Percentiles rank a stretch among this genome's conserved stretches.
Evolutionary conservation across 1,140 invertebrate species (phyloP).

Genomic region (Calephelis virginiensis): DNA sequence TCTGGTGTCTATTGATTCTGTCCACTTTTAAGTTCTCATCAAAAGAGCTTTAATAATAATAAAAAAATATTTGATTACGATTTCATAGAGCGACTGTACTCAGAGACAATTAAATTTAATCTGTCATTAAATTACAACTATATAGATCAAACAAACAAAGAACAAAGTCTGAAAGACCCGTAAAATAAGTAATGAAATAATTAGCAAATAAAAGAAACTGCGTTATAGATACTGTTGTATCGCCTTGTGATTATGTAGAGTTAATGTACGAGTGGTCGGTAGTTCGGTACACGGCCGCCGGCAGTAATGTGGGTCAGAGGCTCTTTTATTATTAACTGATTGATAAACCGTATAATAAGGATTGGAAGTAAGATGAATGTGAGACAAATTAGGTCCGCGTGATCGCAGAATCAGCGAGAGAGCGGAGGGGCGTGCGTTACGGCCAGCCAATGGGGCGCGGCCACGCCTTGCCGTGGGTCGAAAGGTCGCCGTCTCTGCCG

Average conservation of each 20-base stretch:
- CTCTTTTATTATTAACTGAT: constrained; percentile 18
- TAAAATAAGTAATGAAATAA: too few species aligned
- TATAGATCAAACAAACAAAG: too few species aligned
- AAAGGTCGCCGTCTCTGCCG: constrained; percentile 58
- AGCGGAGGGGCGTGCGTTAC: constrained; percentile 39
- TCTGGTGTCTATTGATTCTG: too few species aligned
- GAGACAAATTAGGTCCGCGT: constrained; percentile 35
- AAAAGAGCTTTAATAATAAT: too few species aligned
- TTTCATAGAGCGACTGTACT: too few species aligned
- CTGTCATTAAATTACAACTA: too few species aligned
- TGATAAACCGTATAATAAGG: constrained; percentile 29
- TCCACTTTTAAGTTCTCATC: too few species aligned
- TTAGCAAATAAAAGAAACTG: not conserved
- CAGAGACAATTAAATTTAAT: too few species aligned
- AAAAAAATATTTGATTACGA: too few species aligned
- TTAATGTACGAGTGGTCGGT: not conserved
- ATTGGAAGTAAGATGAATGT: constrained; percentile 35
- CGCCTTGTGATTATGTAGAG: not conserved
- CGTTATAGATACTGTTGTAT: not conserved
- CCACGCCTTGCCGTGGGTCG: constrained; percentile 69
- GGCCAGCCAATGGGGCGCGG: constrained; percentile 64
- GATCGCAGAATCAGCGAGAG: constrained; percentile 46
- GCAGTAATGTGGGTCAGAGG: constrained; percentile 17
- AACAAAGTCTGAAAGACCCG: too few species aligned
- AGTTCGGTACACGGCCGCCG: not conserved